A percentile compares a stretch with the other conserved stretches of the same genome.
Evolutionary conservation across 1,140 invertebrate genomes (phyloP).

Genomic region (Centruroides sculpturatus): DNA sequence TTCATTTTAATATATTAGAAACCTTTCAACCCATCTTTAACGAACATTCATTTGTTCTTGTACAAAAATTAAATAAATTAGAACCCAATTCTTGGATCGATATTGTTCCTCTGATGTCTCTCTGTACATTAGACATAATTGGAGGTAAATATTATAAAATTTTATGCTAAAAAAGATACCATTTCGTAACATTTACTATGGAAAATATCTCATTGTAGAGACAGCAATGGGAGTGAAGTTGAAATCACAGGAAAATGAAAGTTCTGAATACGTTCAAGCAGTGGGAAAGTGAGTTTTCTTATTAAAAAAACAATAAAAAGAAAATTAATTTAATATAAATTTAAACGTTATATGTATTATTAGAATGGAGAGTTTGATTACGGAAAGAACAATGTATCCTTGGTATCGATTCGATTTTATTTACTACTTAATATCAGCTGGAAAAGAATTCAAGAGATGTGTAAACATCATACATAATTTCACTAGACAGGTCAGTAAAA

Average conservation of each 20-base stretch:
- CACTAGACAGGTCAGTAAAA: too few species aligned
- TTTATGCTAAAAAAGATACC: too few species aligned
- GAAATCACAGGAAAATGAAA: constrained; percentile 45
- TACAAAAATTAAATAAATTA: constrained; percentile 20
- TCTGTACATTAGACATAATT: constrained; percentile 11
- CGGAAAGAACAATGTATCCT: too few species aligned
- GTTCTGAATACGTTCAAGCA: constrained; percentile 58
- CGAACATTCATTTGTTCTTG: constrained; percentile 31
- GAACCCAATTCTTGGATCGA: constrained; percentile 15
- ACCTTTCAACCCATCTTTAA: constrained; percentile 38
- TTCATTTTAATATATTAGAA: constrained; percentile 37
- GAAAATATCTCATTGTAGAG: constrained; percentile 45
- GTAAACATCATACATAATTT: too few species aligned
- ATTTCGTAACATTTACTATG: too few species aligned
- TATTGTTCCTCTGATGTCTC: constrained; percentile 1
- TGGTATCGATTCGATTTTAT: too few species aligned
- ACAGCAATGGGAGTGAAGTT: constrained; percentile 66
- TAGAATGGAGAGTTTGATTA: too few species aligned
- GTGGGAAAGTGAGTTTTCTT: constrained; percentile 8
- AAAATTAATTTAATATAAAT: too few species aligned
- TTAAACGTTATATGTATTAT: too few species aligned
- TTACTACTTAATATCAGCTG: too few species aligned
- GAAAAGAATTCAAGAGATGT: too few species aligned
- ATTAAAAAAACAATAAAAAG: too few species aligned
- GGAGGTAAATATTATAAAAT: constrained; percentile 4